Conservation (phyloP, 2,888 invertebrate species). For the Hirtodrosophila confusa region DNA sequence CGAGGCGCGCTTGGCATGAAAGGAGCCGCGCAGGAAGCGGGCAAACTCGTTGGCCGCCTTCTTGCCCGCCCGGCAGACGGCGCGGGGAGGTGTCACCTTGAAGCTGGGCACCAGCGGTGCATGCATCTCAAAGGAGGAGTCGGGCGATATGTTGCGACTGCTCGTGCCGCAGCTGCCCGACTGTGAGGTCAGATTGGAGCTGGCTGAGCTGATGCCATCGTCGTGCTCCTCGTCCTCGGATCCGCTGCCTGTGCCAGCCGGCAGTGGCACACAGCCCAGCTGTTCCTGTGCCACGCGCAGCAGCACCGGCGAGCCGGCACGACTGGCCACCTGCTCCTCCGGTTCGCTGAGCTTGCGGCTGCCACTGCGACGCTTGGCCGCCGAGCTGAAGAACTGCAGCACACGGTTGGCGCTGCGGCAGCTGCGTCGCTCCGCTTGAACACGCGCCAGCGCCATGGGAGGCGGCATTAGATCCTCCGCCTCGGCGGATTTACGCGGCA, state of each 20-base stretch:
- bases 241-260: conserved; percentile 30
- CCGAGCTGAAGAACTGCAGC: conserved; percentile 81
- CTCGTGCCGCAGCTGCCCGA: conserved; percentile 41
- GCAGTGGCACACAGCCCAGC: conserved; percentile 61
- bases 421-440: conserved; percentile 69
- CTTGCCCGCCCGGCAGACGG: conserved; percentile 62
- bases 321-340: conserved; percentile 33
- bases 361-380: conserved; percentile 69
- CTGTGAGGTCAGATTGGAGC: conserved; percentile 51
- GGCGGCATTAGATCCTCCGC: conserved; percentile 65
- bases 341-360: conserved; percentile 52
- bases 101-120: conserved; percentile 82
- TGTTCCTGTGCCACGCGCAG: conserved; percentile 57
- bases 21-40: conserved; percentile 81
- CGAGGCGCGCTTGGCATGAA: conserved; percentile 82
- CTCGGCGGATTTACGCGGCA: conserved; percentile 54
- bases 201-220: conserved; percentile 80
- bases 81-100: conserved; percentile 81
- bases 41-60: conserved; percentile 81
- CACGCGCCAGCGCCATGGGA: conserved; percentile 61
- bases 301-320: conserved; percentile 72
- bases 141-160: conserved; percentile 76
- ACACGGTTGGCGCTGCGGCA: conserved; percentile 77
- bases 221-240: conserved; percentile 70
- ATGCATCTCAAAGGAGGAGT: conserved; percentile 83